phyloP scores from a whole-genome alignment of 2,888 invertebrate species.

The Meteorus cinctellus region DNA sequence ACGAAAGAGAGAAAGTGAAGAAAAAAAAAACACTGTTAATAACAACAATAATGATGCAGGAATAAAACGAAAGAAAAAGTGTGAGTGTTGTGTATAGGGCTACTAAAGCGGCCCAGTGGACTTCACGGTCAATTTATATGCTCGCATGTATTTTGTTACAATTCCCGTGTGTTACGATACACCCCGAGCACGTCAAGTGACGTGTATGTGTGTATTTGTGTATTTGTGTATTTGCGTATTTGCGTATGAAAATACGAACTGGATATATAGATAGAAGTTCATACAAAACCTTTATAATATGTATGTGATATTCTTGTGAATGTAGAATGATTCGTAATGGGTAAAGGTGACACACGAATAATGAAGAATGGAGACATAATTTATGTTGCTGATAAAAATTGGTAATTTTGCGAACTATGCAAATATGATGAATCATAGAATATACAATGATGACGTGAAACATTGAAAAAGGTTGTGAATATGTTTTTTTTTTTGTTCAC shows the following conservation, averaged over 20 bases:
- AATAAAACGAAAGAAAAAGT: conserved; percentile 42
- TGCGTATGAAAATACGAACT: not conserved
- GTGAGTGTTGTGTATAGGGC: not conserved
- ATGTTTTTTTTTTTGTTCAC: no score
- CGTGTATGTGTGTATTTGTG: not conserved
- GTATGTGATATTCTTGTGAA: not conserved
- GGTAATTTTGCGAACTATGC: not conserved
- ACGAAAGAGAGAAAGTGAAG: conserved; percentile 15
- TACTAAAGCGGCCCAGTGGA: conserved; percentile 39
- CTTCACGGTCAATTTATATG: conserved; percentile 57
- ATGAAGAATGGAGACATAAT: not conserved
- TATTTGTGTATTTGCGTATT: not conserved
- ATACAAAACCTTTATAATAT: not conserved
- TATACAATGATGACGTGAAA: not conserved
- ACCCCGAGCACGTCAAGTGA: conserved; percentile 28
- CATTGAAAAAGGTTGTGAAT: no score
- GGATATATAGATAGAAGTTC: not conserved
- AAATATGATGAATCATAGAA: not conserved
- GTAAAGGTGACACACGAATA: not conserved
- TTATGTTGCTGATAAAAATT: not conserved
- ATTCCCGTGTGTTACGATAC: conserved; percentile 51
- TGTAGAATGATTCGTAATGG: not conserved
- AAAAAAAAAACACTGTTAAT: conserved; percentile 21
- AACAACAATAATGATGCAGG: conserved; percentile 42
- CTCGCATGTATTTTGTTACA: conserved; percentile 55